These are phyloP conservation scores for Drosophila erecta DNA, from an alignment of 1,140 invertebrate species.

Conservation along the genomic window DNA sequence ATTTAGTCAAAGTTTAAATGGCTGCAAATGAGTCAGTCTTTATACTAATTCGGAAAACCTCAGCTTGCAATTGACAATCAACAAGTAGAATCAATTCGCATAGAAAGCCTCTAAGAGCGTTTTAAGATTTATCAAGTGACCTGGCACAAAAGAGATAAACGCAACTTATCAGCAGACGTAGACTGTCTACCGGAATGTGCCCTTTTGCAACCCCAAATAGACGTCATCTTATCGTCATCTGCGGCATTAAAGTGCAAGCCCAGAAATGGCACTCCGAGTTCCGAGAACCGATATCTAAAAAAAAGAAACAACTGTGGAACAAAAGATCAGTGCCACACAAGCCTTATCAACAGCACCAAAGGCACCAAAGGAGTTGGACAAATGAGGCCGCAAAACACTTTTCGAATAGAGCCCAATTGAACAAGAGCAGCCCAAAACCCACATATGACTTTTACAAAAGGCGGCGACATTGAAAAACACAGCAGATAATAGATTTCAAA, in stretches of 20 bases:
- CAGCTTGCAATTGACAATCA: too few relatives aligned
- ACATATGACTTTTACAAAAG: conserved; percentile 25
- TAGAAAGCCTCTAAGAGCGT: too few relatives aligned
- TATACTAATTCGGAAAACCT: too few relatives aligned
- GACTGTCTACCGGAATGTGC: not conserved
- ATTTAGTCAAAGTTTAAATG: not conserved
- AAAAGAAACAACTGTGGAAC: conserved; percentile 6
- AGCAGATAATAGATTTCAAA: conserved; percentile 42
- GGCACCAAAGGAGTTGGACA: conserved; percentile 41
- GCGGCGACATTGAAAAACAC: conserved; percentile 26
- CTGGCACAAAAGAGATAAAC: conserved; percentile 7
- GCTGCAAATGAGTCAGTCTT: not conserved
- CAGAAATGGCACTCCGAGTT: conserved; percentile 21
- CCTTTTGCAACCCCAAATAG: conserved; percentile 52
- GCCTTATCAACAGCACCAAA: conserved; percentile 54
- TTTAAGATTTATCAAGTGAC: not conserved
- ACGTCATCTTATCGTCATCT: conserved; percentile 53
- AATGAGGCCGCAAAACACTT: conserved; percentile 54
- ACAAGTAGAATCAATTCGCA: not conserved
- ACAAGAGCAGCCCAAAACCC: conserved; percentile 39
- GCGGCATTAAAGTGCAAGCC: conserved; percentile 14
- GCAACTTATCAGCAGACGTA: conserved; percentile 28
- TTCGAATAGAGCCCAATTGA: conserved; percentile 33
- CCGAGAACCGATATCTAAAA: conserved; percentile 26
- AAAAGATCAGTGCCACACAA: conserved; percentile 25